Percentiles rank a stretch among this genome's conserved stretches.
These are phyloP conservation scores for Ficedula albicollis DNA, from an alignment of 2,797 vertebrate species.

Conservation along the genomic window DNA sequence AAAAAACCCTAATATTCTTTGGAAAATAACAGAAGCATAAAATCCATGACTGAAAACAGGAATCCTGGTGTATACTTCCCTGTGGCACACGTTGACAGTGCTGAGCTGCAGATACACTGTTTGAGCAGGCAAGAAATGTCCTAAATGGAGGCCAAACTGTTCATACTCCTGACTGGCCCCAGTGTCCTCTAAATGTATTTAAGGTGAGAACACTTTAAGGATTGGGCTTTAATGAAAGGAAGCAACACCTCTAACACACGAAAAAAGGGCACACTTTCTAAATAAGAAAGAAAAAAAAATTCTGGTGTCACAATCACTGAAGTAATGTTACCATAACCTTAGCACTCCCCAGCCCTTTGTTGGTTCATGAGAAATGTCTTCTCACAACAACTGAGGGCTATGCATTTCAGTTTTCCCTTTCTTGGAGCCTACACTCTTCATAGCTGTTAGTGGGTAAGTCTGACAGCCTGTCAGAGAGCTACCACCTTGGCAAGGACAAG, in stretches of 20 bases:
- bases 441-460: background rate
- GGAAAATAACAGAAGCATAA: background rate
- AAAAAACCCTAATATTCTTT: background rate
- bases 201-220: background rate
- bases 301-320: background rate
- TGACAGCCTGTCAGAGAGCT: constrained; percentile 40
- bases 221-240: background rate
- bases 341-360: background rate
- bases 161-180: rapidly evolving
- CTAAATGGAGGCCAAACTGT: background rate
- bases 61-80: background rate
- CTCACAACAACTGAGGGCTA: background rate
- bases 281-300: background rate
- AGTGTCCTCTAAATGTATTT: background rate
- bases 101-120: background rate
- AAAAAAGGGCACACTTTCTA: background rate
- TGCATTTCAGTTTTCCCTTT: background rate
- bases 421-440: background rate
- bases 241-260: background rate
- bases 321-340: background rate
- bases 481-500: constrained; percentile 11
- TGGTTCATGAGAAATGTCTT: background rate
- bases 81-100: background rate
- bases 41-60: background rate
- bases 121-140: background rate